Evolutionary conservation across 2,797 vertebrate species (phyloP).

Genomic region (Danio tinwini): DNA sequence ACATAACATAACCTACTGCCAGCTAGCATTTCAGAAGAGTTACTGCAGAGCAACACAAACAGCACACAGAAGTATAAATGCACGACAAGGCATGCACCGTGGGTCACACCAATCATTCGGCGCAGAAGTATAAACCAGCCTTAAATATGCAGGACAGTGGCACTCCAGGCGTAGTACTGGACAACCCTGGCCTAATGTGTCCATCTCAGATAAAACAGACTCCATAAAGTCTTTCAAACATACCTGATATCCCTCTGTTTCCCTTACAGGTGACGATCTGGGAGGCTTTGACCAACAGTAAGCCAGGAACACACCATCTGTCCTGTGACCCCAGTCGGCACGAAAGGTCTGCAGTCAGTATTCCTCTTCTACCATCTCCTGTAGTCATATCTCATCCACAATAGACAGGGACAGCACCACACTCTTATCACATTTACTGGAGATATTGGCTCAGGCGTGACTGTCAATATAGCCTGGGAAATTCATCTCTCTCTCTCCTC

Average conservation of each 20-base stretch:
- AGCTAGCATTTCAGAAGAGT: too few relatives aligned
- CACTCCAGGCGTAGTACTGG: too few relatives aligned
- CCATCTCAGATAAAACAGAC: too few relatives aligned
- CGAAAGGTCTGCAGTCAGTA: constrained; percentile 85
- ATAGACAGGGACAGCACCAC: constrained; percentile 1
- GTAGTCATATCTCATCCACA: constrained; percentile 21
- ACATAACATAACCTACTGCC: too few relatives aligned
- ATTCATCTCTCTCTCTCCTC: constrained; percentile 36
- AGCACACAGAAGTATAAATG: too few relatives aligned
- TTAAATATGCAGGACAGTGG: too few relatives aligned
- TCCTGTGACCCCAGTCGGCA: constrained; percentile 85
- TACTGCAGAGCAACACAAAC: too few relatives aligned
- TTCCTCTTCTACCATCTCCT: constrained; percentile 29
- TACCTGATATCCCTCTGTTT: not conserved
- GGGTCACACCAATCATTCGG: too few relatives aligned
- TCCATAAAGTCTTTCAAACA: not conserved
- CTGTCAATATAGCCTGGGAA: constrained; percentile 34
- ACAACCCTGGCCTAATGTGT: too few relatives aligned
- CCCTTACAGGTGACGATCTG: constrained; percentile 93
- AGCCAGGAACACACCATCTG: constrained; percentile 88
- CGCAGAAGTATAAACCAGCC: too few relatives aligned
- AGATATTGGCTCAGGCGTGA: constrained; percentile 32
- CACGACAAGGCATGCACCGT: too few relatives aligned
- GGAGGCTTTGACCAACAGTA: constrained; percentile 98
- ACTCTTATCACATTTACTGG: constrained; percentile 36